Evolutionary conservation across 2,888 invertebrate species (phyloP), one percentile per base, ranked within the genome.

Genomic region (Onchidella celtica): DNA sequence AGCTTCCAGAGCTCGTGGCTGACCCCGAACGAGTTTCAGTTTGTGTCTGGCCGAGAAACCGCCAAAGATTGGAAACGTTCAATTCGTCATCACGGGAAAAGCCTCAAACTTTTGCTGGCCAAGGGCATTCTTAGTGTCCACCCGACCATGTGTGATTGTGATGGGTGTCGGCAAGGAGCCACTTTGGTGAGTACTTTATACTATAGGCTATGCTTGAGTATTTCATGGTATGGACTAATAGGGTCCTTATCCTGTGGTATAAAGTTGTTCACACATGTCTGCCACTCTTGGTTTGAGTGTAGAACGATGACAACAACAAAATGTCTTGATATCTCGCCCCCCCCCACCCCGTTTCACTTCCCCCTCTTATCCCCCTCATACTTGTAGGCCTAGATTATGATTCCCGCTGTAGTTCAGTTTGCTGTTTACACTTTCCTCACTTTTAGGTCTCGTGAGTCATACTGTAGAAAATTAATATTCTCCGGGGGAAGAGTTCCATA

Each of bases 21-120:
- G 17, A 94, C 94, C 6, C 94, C 94, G n/a, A 94, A 94, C 86
- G 93, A 94, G 87, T 94, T 94, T 83, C 94, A 94, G 87, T 91
- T 89, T 81, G 90, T 93, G 68, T 92, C 93, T 87, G 93, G 93
- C 17, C 85, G 93, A 78, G 93, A 94, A 86, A 93, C 93, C 57
- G 94, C 94, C 79, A 93, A 94, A 87, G 93, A 94, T 86, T 93
- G 93, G 93, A 93, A 93, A 83, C 85, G 93, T 1, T 93, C 93
- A 73, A 94, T 94, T 79, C 89, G 93, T 55, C 94, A 94, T 85
- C 91, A 92, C 83, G 94, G 94, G 55, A 93, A 93, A 86, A 93
- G 93, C 85, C 90, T 94, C 84, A 94, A 94, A 83, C 88, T 94
- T 59, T 87, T 94, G 76, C 88, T 94, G 84, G 90, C 93, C 77